Conservation (phyloP, 2,888 invertebrate species). For the Pardosa pseudoannulata region DNA sequence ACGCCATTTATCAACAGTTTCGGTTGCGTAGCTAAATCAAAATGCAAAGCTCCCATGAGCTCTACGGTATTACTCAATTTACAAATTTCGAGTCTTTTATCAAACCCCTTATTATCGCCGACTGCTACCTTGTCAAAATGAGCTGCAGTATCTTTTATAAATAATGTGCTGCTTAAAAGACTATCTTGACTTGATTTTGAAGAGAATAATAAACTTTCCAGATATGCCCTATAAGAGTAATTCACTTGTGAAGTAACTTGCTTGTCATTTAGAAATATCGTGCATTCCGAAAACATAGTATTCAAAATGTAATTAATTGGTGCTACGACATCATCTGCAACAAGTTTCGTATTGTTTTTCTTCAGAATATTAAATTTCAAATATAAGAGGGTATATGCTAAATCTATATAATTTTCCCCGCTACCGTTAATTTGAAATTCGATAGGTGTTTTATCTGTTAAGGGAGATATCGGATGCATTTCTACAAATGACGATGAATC, state of each 20-base stretch:
- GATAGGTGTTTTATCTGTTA: conserved; percentile 29
- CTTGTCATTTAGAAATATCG: conserved; percentile 31
- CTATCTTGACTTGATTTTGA: background rate
- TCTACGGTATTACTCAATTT: conserved; percentile 23
- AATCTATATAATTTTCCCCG: conserved; percentile 29
- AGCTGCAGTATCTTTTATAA: conserved; percentile 12
- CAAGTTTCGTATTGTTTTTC: background rate
- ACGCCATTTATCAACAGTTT: conserved; percentile 44
- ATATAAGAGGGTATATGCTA: conserved; percentile 10
- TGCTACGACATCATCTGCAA: background rate
- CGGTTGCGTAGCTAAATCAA: conserved; percentile 23
- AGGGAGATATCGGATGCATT: conserved; percentile 24
- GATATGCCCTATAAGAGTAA: conserved; percentile 19
- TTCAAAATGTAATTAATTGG: conserved; percentile 30
- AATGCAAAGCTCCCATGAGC: conserved; percentile 23
- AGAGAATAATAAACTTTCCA: background rate
- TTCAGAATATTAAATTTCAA: background rate
- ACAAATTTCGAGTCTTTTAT: background rate
- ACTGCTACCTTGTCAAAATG: background rate
- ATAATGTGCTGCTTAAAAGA: conserved; percentile 4
- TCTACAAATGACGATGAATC: conserved; percentile 30
- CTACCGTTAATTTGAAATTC: conserved; percentile 31
- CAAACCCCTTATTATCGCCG: conserved; percentile 1
- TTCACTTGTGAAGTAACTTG: conserved; percentile 17
- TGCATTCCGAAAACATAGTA: conserved; percentile 24